Conservation (phyloP, 2,888 invertebrate genomes). For the Marronus borbonicus region DNA sequence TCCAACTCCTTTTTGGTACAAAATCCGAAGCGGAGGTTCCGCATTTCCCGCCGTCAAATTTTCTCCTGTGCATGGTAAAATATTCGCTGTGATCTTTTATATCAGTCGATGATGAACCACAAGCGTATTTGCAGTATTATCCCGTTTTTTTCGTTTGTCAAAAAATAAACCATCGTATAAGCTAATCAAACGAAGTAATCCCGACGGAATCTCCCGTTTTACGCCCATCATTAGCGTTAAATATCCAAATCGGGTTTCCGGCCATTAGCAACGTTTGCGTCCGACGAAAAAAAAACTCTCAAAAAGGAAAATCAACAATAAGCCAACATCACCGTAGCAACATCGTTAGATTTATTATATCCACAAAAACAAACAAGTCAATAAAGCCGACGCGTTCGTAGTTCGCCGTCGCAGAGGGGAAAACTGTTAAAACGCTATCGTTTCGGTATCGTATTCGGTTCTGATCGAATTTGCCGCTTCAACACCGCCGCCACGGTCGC, state of each 20-base stretch:
- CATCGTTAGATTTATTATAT: conserved; percentile 21
- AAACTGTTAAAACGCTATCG: not conserved
- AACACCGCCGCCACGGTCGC: not conserved
- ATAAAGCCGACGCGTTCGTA: too few species aligned
- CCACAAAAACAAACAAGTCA: conserved; percentile 24
- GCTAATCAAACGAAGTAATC: not conserved
- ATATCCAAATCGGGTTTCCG: not conserved
- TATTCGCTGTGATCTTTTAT: too few species aligned
- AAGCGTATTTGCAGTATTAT: too few species aligned
- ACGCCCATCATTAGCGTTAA: not conserved
- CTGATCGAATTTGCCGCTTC: conserved; percentile 27
- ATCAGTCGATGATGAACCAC: too few species aligned
- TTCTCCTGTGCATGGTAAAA: too few species aligned
- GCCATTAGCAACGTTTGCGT: conserved; percentile 1
- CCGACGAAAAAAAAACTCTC: not conserved
- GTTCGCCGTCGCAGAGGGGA: too few species aligned
- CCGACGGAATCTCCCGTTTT: not conserved
- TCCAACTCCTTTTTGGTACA: too few species aligned
- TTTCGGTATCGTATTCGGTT: not conserved
- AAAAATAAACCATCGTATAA: not conserved
- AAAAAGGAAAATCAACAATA: not conserved
- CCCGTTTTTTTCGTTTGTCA: too few species aligned
- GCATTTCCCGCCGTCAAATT: too few species aligned
- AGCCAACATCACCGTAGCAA: not conserved
- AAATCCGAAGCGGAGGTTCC: too few species aligned